Percentiles rank a stretch among this genome's conserved stretches.
phyloP scores from a whole-genome alignment of 1,140 invertebrate species.

The Tetragonula clypearis region DNA sequence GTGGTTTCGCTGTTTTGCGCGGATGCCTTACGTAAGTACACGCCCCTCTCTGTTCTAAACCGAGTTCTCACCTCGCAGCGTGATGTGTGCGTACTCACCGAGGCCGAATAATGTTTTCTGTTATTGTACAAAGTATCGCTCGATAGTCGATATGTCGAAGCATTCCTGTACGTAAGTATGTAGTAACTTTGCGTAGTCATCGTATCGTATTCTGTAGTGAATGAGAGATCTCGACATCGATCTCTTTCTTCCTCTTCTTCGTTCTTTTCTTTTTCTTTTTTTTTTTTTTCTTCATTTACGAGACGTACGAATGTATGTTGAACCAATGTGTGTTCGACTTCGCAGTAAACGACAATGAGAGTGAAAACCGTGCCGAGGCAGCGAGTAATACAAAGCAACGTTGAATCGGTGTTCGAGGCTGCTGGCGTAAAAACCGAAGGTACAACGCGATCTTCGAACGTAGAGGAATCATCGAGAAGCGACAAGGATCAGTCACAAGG shows the following conservation, averaged over 20 bases:
- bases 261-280: no score
- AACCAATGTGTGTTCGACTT: not conserved
- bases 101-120: not conserved
- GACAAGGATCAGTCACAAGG: not conserved
- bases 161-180: no score
- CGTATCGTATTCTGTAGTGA: not conserved
- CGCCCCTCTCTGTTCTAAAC: no score
- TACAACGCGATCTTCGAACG: not conserved
- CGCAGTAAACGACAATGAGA: constrained; percentile 63
- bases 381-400: constrained; percentile 11
- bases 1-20: not conserved
- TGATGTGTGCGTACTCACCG: no score
- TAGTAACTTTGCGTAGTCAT: no score
- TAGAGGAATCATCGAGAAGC: no score
- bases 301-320: not conserved
- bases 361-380: constrained; percentile 71
- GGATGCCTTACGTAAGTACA: not conserved
- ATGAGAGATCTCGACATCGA: not conserved
- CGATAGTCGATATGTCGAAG: no score
- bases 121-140: not conserved
- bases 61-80: no score
- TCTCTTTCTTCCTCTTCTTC: no score
- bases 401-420: constrained; percentile 23
- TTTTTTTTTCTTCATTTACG: not conserved
- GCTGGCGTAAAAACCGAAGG: not conserved